Evolutionary conservation across 92 coral and sea anemone species (phyloP), one percentile per base, ranked within the genome.

Genomic region (Epizoanthus ramosus): DNA sequence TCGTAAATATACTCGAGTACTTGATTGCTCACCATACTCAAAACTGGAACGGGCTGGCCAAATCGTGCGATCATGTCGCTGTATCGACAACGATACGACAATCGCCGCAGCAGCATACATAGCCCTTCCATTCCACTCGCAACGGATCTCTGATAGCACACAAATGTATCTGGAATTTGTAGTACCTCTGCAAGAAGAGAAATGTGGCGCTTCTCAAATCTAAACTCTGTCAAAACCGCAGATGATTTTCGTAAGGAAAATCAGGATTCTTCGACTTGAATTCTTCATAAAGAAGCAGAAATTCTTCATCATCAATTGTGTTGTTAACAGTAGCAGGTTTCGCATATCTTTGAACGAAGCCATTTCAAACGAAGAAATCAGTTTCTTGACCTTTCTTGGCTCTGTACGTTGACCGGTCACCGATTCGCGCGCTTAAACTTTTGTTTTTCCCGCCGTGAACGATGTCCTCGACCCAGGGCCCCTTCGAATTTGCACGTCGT

Each of bases 401-500:
- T 28, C 31, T 28, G 31, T 28, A 28, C 31, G 31, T 28, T 28
- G 73, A 14, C 17, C 73, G n/a, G 53, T 37, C 15, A 14, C 73
- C 53, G 21, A 9, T 37, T 15, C 18, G 73, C 73, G 31, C 31
- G 31, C 31, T 28, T 68, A 68, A 68, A 68, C 12, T 54, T 17
- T 41, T 70, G 19, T 70, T 12, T 41, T 70, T 70, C 13, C 57
- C 74, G 73, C 73, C 73, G 50, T 70, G 25, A 16, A 70, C 75
- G 75, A 70, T 12, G 75, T 10, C 21, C 75, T 18, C 75, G 57
- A 17, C 28, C 75, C 75, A 70, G 75, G 57, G 28, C 75, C 75
- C 57, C 16, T 21, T 41, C 75, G 75, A 31, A 17, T 31, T 17
- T 24, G 47, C 57, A n/a, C 17, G 75, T 24, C 57, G 3, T 41